phyloP scores from a whole-genome alignment of 2,113 vertebrate species.

The Donacobius atricapilla region DNA sequence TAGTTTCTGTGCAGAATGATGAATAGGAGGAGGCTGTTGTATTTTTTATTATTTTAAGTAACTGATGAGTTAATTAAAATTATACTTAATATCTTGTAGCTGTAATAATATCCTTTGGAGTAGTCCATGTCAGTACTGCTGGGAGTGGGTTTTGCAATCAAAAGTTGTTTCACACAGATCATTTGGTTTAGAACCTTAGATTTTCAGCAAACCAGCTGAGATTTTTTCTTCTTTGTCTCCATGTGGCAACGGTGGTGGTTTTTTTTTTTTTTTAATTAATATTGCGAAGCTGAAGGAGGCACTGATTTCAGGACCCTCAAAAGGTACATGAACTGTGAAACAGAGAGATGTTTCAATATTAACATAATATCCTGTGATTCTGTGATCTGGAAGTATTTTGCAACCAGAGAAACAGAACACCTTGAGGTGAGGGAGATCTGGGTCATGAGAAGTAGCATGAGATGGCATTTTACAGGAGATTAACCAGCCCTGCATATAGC shows the following conservation, averaged over 20 bases:
- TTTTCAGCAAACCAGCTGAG: background rate
- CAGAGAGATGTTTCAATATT: background rate
- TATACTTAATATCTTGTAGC: background rate
- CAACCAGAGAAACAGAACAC: background rate
- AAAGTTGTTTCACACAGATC: background rate
- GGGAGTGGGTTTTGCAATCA: background rate
- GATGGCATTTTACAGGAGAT: background rate
- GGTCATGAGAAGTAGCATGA: background rate
- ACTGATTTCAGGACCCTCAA: background rate
- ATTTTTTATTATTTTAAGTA: background rate
- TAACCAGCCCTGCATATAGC: background rate
- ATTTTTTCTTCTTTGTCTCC: background rate
- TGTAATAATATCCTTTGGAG: background rate
- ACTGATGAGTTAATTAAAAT: background rate
- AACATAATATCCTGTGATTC: background rate
- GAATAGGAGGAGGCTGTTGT: background rate
- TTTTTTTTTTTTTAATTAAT: background rate
- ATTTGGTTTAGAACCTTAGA: background rate
- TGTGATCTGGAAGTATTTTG: background rate
- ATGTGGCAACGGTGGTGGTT: background rate
- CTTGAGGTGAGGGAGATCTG: background rate
- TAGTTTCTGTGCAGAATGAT: background rate
- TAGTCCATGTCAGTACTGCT: background rate
- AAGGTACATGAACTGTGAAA: background rate
- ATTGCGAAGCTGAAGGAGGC: background rate